Percentiles rank a stretch among this genome's conserved stretches.
Conservation (phyloP, 1,140 invertebrate genomes). For the Aradophagus sp. region DNA sequence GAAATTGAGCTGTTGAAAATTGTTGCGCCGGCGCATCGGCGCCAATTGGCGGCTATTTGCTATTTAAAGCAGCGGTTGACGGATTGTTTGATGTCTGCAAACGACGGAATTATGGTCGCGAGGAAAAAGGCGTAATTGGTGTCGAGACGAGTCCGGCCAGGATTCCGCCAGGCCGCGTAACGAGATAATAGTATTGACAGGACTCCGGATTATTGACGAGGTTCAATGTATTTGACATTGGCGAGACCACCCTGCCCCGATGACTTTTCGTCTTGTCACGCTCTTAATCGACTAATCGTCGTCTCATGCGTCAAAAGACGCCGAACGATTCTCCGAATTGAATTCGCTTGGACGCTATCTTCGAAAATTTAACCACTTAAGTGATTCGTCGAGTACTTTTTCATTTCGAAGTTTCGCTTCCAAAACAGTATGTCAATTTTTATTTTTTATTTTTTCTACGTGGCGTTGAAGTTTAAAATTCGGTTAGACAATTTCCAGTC, state of each 20-base stretch:
- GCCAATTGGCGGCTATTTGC: conserved; percentile 46
- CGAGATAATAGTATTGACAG: conserved; percentile 64
- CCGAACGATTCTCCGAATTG: conserved; percentile 52
- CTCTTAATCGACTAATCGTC: conserved; percentile 55
- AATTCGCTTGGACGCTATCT: conserved; percentile 15
- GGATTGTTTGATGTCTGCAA: conserved; percentile 50
- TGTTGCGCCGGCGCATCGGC: conserved; percentile 11
- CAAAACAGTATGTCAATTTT: background rate
- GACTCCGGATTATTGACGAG: conserved; percentile 58
- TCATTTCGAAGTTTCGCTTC: conserved; percentile 4
- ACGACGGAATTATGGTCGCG: conserved; percentile 46
- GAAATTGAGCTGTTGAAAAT: conserved; percentile 45
- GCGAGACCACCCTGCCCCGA: conserved; percentile 60
- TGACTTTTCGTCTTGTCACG: conserved; percentile 52
- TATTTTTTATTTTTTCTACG: no score
- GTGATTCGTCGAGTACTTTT: conserved; percentile 1
- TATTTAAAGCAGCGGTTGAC: conserved; percentile 19
- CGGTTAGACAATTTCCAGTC: no score
- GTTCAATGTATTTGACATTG: conserved; percentile 64
- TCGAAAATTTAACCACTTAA: conserved; percentile 35
- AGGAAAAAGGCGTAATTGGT: conserved; percentile 50
- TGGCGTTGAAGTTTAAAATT: no score
- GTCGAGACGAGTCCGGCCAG: conserved; percentile 46
- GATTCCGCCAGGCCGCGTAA: conserved; percentile 51
- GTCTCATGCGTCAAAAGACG: conserved; percentile 55